phyloP scores from a whole-genome alignment of 2,113 vertebrate genomes.

The Hylia prasina region DNA sequence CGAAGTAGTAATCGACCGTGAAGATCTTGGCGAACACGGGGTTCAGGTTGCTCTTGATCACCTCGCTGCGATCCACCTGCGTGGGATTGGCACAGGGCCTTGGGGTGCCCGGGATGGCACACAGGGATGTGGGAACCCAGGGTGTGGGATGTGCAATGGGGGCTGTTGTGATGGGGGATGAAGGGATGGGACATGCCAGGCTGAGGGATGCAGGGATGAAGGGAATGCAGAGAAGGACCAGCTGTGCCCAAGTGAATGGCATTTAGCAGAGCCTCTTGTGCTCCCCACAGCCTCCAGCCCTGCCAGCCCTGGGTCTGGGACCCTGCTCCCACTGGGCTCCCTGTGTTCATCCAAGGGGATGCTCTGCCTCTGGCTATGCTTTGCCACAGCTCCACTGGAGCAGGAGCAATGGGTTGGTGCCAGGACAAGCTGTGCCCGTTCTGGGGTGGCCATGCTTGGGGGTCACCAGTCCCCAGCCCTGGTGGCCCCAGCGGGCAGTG shows the following conservation, averaged over 20 bases:
- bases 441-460: not conserved
- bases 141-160: not conserved
- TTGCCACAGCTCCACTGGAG: rapidly evolving
- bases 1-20: conserved; percentile 89
- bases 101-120: not conserved
- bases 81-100: rapidly evolving
- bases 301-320: not conserved
- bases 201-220: not conserved
- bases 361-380: not conserved
- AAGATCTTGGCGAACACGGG: conserved; percentile 92
- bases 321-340: rapidly evolving
- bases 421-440: rapidly evolving
- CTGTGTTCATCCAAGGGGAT: rapidly evolving
- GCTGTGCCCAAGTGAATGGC: rapidly evolving
- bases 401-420: not conserved
- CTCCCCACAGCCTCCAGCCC: not conserved
- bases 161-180: not conserved
- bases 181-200: too few relatives aligned
- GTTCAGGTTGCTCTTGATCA: conserved; percentile 93
- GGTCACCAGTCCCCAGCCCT: rapidly evolving
- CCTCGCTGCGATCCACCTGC: conserved; percentile 91
- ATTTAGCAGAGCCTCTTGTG: not conserved
- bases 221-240: not conserved
- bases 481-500: not conserved
- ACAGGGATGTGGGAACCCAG: rapidly evolving